Conservation (phyloP, 37 sponge, comb jelly and placozoan species). For the Oopsacas minuta region DNA sequence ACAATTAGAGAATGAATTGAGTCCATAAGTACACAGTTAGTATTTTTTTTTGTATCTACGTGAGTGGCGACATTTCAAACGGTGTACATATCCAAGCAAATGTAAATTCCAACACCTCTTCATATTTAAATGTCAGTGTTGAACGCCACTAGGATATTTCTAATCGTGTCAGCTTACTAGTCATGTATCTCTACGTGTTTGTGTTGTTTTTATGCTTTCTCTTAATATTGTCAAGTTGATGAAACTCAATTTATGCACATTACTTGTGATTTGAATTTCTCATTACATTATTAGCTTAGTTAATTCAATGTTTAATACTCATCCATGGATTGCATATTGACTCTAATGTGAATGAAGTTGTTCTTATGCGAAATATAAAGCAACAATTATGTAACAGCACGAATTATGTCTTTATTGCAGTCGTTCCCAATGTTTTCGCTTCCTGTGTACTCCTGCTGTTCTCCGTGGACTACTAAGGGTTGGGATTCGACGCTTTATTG, state of each 20-base stretch:
- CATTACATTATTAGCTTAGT: background rate
- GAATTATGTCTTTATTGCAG: no score
- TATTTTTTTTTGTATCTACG: background rate
- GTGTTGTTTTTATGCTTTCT: background rate
- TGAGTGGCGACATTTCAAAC: background rate
- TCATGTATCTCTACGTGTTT: conserved; percentile 4
- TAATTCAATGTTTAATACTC: background rate
- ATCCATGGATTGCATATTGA: no score
- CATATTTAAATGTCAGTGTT: no score
- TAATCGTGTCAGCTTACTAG: background rate
- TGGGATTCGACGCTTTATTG: no score
- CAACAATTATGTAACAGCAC: conserved; percentile 57
- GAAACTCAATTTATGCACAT: conserved; percentile 7
- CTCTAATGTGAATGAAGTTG: no score
- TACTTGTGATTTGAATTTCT: background rate
- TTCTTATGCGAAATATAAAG: conserved; percentile 80
- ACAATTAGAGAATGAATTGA: background rate
- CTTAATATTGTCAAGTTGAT: conserved; percentile 11
- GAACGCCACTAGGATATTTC: no score
- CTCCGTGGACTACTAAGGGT: no score
- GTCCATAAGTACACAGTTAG: background rate
- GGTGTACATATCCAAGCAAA: background rate
- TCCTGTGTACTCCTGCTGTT: no score
- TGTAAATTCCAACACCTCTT: background rate
- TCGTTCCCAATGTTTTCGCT: no score